Evolutionary conservation across 2,888 invertebrate genomes (phyloP), one percentile per base, ranked within the genome.

Genomic region (Cataglyphis altisquamis): DNA sequence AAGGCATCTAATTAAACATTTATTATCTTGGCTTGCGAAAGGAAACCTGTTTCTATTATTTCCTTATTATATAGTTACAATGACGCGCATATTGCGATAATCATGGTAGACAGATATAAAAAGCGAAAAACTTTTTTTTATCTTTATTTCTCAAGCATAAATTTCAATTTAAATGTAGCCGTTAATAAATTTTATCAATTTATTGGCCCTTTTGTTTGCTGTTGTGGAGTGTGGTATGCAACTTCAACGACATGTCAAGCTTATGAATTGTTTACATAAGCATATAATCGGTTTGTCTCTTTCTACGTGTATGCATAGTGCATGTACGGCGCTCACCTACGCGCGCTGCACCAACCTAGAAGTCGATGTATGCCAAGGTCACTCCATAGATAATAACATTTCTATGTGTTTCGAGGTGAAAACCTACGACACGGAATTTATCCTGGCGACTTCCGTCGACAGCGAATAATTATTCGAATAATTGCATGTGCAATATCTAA

Each of bases 331-430:
- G 80, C 81, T 87, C 86, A 88, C 86, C 87, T 86, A 88, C 84
- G 85, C 83, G 64, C 74, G 68, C 68, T 62, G 39, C 78, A 63
- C 82, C 74, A 55, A 88, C 84, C 88, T 89, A 89, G 89, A 90
- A 86, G 88, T 86, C 75, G 82, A 86, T 90, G 90, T 92, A 82
- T 91, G 92, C 90, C 92, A 92, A 92, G 92, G 92, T 91, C 90
- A 87, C 72, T 55, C 66, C 41, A 60, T 80, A 81, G 77, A 63
- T 62, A 82, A 82, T 68, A 77, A 60, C 60, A 87, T 87, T 90
- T 90, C 89, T 83, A 77, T 68, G 77, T 70, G n/a, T 70, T 66
- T 81, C 29, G 25, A 67, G 55, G 18, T 68, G 25, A 25, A 68
- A 62, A 70, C 21, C 45, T 8, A 60, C 67, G 45, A 15, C 18